These are phyloP conservation scores for Eurystomus glaucurus DNA, from an alignment of 2,797 vertebrate species.

Conservation along the genomic window DNA sequence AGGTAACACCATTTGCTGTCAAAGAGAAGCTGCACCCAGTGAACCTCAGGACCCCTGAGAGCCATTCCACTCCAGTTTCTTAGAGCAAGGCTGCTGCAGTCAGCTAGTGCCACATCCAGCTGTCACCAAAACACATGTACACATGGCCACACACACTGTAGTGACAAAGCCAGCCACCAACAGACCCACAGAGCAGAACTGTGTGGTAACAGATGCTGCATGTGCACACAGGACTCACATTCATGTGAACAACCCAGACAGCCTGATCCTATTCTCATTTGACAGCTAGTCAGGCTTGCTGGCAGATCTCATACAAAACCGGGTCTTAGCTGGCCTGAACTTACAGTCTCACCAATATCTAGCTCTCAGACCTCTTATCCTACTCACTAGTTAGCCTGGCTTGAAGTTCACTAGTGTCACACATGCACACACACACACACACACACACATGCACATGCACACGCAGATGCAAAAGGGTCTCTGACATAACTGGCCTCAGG, in stretches of 20 bases:
- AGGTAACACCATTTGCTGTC: neutral
- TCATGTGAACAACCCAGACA: neutral
- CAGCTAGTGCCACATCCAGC: fast-evolving
- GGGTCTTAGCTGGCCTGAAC: neutral
- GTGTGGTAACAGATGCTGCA: neutral
- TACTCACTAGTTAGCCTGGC: neutral
- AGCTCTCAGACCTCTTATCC: neutral
- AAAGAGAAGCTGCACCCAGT: neutral
- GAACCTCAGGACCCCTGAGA: neutral
- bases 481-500: neutral
- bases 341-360: neutral
- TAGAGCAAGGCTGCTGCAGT: neutral
- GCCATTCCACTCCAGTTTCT: neutral
- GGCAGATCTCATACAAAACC: neutral
- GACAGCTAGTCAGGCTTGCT: neutral
- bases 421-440: too few species aligned
- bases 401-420: neutral
- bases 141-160: neutral
- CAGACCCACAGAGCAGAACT: neutral
- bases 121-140: neutral
- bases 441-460: neutral
- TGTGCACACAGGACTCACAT: fast-evolving
- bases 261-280: neutral
- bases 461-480: neutral
- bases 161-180: neutral